Evolutionary conservation across 2,113 vertebrate genomes (phyloP).

Genomic region (Danio rerio): DNA sequence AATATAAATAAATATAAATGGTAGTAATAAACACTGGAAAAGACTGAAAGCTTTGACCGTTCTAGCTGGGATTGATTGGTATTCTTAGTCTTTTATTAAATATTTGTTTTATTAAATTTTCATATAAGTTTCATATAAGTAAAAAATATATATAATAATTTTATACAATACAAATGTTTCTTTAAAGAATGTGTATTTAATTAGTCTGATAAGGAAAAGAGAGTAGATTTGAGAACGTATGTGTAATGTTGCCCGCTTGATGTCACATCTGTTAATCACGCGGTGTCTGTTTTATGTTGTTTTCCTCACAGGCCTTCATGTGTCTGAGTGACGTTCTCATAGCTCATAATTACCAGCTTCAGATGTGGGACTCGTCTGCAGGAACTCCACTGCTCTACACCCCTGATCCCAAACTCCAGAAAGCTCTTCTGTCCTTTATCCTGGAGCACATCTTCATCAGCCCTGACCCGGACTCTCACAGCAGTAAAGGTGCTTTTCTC

Average conservation of each 20-base stretch:
- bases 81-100: no score
- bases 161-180: no score
- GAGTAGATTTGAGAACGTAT: neutral
- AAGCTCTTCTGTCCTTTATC: slow-evolving; percentile 81
- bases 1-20: no score
- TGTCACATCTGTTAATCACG: neutral
- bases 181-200: neutral
- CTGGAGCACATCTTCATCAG: slow-evolving; percentile 77
- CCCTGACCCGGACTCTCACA: slow-evolving; percentile 67
- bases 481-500: slow-evolving; percentile 72
- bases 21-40: no score
- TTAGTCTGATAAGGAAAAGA: neutral
- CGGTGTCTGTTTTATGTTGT: neutral
- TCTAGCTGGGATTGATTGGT: no score
- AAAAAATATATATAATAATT: no score
- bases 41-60: no score
- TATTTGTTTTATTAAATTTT: no score
- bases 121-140: no score
- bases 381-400: slow-evolving; percentile 73
- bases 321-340: slow-evolving; percentile 86
- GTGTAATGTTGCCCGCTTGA: neutral
- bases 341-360: slow-evolving; percentile 82
- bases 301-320: slow-evolving; percentile 78
- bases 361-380: slow-evolving; percentile 71
- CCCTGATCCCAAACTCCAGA: slow-evolving; percentile 81